A percentile compares a stretch with the other conserved stretches of the same genome.
Evolutionary conservation across 2,888 invertebrate species (phyloP).

Genomic region (Alcis repandata): DNA sequence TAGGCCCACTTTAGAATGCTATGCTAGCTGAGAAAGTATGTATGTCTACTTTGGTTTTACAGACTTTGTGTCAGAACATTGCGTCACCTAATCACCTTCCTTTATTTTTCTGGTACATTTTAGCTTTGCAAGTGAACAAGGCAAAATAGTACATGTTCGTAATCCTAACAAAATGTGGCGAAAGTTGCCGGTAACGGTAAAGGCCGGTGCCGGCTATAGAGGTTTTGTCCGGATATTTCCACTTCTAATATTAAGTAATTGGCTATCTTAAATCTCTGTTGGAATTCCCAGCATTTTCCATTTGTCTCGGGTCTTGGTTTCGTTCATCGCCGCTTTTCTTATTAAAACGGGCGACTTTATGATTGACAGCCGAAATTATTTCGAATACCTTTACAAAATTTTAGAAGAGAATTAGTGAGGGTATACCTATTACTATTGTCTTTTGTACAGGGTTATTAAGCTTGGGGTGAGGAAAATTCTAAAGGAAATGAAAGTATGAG

Average conservation of each 20-base stretch:
- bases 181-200: background rate
- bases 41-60: no score
- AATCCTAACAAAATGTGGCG: background rate
- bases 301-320: conserved; percentile 34
- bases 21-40: no score
- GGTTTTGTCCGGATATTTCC: background rate
- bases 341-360: conserved; percentile 47
- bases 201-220: no score
- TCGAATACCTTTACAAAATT: conserved; percentile 31
- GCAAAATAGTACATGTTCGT: no score
- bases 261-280: conserved; percentile 38
- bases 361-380: conserved; percentile 45
- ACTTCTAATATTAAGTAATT: conserved; percentile 35
- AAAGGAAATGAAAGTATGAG: no score
- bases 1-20: no score
- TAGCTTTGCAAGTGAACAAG: background rate
- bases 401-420: conserved; percentile 12
- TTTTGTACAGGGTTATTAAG: no score
- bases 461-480: no score
- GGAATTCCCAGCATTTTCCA: conserved; percentile 37
- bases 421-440: background rate
- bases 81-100: no score
- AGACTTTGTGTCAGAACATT: no score
- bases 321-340: conserved; percentile 41
- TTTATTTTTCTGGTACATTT: background rate